Evolutionary conservation across 1,140 invertebrate genomes (phyloP).

Genomic region (Heterodera schachtii): DNA sequence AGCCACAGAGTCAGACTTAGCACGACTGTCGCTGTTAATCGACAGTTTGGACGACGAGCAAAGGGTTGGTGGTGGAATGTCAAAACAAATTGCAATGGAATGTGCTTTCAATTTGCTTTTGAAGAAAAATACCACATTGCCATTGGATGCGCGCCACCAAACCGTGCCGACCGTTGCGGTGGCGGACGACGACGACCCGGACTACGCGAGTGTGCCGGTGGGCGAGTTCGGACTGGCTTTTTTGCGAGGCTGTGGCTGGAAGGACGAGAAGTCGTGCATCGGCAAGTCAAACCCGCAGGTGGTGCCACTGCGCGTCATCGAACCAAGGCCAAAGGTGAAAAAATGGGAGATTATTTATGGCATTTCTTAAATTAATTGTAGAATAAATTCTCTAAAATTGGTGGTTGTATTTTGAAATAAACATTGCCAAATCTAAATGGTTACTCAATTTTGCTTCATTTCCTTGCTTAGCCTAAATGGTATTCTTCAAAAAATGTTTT

Average conservation of each 20-base stretch:
- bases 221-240: slow-evolving; percentile 41
- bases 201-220: slow-evolving; percentile 34
- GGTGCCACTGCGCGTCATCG: slow-evolving; percentile 25
- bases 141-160: not conserved
- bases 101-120: not conserved
- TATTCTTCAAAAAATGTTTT: too few species aligned
- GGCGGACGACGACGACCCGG: slow-evolving; percentile 36
- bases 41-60: slow-evolving; percentile 10
- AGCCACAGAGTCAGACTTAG: slow-evolving; percentile 23
- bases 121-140: not conserved
- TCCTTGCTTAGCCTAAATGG: too few species aligned
- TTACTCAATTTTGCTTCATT: too few species aligned
- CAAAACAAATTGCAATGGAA: not conserved
- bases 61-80: not conserved
- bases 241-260: slow-evolving; percentile 44
- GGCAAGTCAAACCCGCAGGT: slow-evolving; percentile 39
- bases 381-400: too few species aligned
- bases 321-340: slow-evolving; percentile 26
- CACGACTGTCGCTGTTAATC: slow-evolving; percentile 23
- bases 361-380: too few species aligned
- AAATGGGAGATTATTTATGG: too few species aligned
- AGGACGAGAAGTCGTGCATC: slow-evolving; percentile 39
- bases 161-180: slow-evolving; percentile 12
- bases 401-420: too few species aligned
- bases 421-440: too few species aligned